Base-by-base conservation (phyloP, 2,113 vertebrate genomes). In the Psettodes erumei region DNA sequence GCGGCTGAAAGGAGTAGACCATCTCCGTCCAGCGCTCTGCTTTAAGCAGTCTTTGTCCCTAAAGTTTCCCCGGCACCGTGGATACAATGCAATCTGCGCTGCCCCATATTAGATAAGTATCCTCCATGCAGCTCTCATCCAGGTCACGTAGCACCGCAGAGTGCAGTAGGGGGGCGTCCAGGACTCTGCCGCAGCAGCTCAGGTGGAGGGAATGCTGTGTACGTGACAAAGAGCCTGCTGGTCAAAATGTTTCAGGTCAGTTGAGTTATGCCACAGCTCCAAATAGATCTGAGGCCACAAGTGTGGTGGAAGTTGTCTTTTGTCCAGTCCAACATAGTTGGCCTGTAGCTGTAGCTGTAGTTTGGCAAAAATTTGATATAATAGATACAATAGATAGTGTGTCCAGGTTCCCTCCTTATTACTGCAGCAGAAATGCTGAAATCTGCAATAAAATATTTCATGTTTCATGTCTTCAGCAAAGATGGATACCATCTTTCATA, bases 31-130 rank as follows among this genome's bases (percentile, higher is more conserved):
- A 19, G 62, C 21, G 69, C 50, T 72, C 83, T 42, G 65, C 86
- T 84, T 81, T 53, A 61, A 84, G 80, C 65, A 40, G 47, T 77
- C 60, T 32, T 71, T 25, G 82, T 87, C 87, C 87, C 87, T 79
- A 73, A 85, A 75, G 90, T 80, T 83, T 79, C 78, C 38, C 16
- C 23, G 37, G 63, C 67, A 74, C 86, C n/a, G 33, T 78, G 75
- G 86, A 79, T 59, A 77, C 82, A 42, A 67, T 42, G 75, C 86
- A 84, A 83, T 90, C 86, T 85, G 86, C 45, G 21, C 83, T 82
- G 89, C 58, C 86, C 91, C 88, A 89, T 76, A 90, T 89, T 83
- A 63, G 77, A 77, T 58, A 58, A 74, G 61, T 51, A 32, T 75
- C 86, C 80, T 79, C 78, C 71, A n/a, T n/a, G n/a, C n/a, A 55